A percentile compares a stretch with the other conserved stretches of the same genome.
These are phyloP conservation scores for Heteromormyrus szaboi DNA, from an alignment of 2,797 vertebrate genomes.

Conservation along the genomic window DNA sequence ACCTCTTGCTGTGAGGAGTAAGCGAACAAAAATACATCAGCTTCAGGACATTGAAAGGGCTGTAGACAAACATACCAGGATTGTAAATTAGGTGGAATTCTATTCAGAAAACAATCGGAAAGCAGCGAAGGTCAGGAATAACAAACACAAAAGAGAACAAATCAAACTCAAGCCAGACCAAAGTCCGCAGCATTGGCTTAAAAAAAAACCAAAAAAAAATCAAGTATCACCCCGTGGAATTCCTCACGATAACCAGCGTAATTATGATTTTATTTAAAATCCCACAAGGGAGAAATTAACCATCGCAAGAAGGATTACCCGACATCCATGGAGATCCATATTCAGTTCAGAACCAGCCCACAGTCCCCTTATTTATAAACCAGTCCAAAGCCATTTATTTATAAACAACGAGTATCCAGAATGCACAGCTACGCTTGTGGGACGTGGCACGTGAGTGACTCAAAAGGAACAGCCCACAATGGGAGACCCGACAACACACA, in stretches of 20 bases:
- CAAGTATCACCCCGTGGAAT: background rate
- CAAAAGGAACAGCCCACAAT: slow-evolving; percentile 53
- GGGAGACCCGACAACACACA: slow-evolving; percentile 34
- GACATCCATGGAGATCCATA: slow-evolving; percentile 43
- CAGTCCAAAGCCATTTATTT: slow-evolving; percentile 42
- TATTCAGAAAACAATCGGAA: background rate
- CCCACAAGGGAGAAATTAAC: background rate
- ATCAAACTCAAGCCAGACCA: background rate
- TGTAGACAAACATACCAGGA: background rate
- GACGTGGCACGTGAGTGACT: slow-evolving; percentile 47
- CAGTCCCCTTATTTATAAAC: slow-evolving; percentile 2
- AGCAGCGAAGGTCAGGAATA: background rate
- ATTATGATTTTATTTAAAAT: background rate
- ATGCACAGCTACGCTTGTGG: slow-evolving; percentile 34
- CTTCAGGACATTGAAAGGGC: background rate
- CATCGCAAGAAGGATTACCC: slow-evolving; percentile 18
- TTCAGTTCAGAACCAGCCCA: slow-evolving; percentile 19
- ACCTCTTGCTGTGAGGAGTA: slow-evolving; percentile 83
- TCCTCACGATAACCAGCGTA: background rate
- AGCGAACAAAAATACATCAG: background rate
- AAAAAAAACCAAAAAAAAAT: background rate
- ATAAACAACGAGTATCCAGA: slow-evolving; percentile 41
- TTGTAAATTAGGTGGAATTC: background rate
- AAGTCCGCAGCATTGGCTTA: background rate
- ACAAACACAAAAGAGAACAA: background rate